Base-by-base conservation (phyloP, 2,113 vertebrate genomes). In the Stigmatopora nigra region DNA sequence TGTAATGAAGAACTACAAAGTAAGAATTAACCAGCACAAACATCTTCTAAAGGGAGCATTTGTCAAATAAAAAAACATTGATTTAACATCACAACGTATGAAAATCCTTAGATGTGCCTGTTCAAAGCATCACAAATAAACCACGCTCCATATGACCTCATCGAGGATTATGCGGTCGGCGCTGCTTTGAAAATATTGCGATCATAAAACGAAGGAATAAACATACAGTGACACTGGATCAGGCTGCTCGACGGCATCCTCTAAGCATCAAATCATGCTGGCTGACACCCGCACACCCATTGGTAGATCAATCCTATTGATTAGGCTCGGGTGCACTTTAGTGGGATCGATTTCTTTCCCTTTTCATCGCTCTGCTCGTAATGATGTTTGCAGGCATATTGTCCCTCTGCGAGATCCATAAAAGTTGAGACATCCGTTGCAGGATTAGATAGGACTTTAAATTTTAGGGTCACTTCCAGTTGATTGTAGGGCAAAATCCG, bases 71-170 rank as follows among this genome's bases (percentile, higher is more conserved):
- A 31, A 31, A 31, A 15, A 49, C 67, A 44, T 8, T 52, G n/a
- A 22, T 20, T 63, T n/a, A 67, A 20, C 44, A 4, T 31, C 35
- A 14, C 9, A 61, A 56, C 22, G 31, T 22, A 12, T 4, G 22
- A 53, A 53, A 3, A 22, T 12, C 12, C n/a, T 61, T 61, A 46
- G 38, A 46, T 60, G 58, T 67, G 44, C n/a, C 20, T 45, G 49
- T 61, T 77, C 72, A 88, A 81, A 83, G 81, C 78, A 85, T 67
- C 78, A 82, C 83, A 84, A 82, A 81, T 14, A 55, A 78, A 69
- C 63, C 46, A 46, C 63, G 20, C 61, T 63, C 59, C 64, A 59
- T 57, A 56, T 76, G 72, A 71, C 72, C 73, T 84, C 72, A 75
- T 63, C 41, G 56, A 61, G 82, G 82, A 85, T 87, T 79, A 86